phyloP scores from a whole-genome alignment of 2,797 vertebrate species.

The Periparus ater region DNA sequence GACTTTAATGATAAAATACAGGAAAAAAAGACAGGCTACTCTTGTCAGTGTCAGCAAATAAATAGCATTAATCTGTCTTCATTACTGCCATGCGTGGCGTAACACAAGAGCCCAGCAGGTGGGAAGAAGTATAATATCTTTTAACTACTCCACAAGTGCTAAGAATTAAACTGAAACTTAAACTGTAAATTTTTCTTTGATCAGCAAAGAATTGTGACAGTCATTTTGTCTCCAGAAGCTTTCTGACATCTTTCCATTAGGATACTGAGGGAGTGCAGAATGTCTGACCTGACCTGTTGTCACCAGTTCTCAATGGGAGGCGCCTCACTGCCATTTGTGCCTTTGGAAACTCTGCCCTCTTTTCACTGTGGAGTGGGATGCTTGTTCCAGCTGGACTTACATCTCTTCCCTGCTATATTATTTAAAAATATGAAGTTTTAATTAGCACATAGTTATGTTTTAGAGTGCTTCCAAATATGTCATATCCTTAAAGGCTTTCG shows the following conservation, averaged over 20 bases:
- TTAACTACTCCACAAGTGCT: constrained; percentile 46
- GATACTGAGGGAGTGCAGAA: neutral
- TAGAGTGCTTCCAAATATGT: neutral
- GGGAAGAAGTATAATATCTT: constrained; percentile 44
- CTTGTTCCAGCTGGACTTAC: neutral
- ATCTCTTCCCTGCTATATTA: neutral
- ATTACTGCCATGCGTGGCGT: constrained; percentile 73
- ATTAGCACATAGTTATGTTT: neutral
- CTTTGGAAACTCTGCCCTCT: neutral
- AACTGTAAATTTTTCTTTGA: constrained; percentile 35
- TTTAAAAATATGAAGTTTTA: constrained; percentile 20
- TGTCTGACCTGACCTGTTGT: neutral
- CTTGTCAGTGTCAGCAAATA: constrained; percentile 79
- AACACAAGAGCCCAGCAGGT: constrained; percentile 60
- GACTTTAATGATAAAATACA: constrained; percentile 67
- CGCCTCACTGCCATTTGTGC: neutral
- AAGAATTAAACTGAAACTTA: constrained; percentile 53
- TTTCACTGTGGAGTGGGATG: neutral
- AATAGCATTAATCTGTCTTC: constrained; percentile 86
- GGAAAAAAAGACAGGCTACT: constrained; percentile 49
- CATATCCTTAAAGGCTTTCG: neutral
- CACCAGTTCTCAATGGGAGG: neutral
- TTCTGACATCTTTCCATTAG: constrained; percentile 43
- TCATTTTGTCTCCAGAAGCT: constrained; percentile 33
- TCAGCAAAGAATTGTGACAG: constrained; percentile 15